Evolutionary conservation across 1,140 invertebrate genomes (phyloP).

Genomic region (Harpegnathos saltator): DNA sequence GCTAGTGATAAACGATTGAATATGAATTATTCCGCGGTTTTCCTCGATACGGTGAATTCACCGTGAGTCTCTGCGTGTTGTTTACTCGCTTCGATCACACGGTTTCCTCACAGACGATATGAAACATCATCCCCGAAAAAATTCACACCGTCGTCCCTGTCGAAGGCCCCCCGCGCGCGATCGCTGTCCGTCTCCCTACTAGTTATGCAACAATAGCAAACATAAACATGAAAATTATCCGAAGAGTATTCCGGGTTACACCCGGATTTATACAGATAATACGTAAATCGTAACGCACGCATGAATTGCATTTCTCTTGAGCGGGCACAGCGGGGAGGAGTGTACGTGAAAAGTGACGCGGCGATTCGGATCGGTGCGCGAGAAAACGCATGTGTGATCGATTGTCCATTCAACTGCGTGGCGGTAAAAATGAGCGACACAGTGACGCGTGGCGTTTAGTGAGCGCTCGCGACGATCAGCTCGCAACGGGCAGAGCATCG

Average conservation of each 20-base stretch:
- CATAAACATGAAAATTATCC: neutral
- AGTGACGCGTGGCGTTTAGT: neutral
- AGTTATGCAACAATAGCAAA: neutral
- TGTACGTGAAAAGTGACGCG: neutral
- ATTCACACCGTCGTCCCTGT: no score
- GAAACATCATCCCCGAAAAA: no score
- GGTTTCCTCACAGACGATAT: neutral
- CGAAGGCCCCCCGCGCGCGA: no score
- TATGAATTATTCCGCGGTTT: constrained; percentile 11
- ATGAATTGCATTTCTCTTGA: neutral
- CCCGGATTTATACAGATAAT: constrained; percentile 13
- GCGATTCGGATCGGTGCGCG: neutral
- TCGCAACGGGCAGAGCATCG: neutral
- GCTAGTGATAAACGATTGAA: neutral
- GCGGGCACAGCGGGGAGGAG: neutral
- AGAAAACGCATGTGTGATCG: neutral
- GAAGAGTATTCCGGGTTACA: neutral
- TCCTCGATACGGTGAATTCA: constrained; percentile 3
- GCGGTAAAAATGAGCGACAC: neutral
- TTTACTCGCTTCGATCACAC: neutral
- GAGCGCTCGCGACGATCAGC: neutral
- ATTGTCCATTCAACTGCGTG: neutral
- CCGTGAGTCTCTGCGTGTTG: neutral
- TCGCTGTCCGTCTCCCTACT: no score
- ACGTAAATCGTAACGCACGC: no score